A percentile compares a stretch with the other conserved stretches of the same genome.
These are phyloP conservation scores for Stegodyphus dumicola DNA, from an alignment of 1,140 invertebrate species.

Conservation along the genomic window DNA sequence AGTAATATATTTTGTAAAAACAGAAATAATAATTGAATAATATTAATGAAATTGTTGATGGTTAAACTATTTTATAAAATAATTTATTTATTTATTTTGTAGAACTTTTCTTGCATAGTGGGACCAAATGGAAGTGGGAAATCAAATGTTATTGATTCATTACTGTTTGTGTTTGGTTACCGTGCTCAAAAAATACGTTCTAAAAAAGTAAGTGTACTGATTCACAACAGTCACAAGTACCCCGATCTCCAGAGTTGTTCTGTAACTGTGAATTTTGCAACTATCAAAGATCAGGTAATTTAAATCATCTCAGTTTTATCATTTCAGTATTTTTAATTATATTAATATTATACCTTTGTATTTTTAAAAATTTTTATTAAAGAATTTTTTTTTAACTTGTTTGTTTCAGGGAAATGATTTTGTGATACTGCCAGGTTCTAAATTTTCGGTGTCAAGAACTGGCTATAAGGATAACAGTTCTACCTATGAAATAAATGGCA, in stretches of 20 bases:
- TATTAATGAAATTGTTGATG: neutral
- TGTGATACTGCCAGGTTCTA: constrained; percentile 80
- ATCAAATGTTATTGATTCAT: constrained; percentile 98
- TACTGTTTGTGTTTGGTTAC: constrained; percentile 99
- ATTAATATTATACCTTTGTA: neutral
- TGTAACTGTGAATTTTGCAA: constrained; percentile 92
- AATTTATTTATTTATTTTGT: constrained; percentile 34
- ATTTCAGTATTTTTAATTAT: neutral
- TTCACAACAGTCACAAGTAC: constrained; percentile 91
- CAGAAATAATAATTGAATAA: neutral
- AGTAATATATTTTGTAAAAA: neutral
- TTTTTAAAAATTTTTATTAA: neutral
- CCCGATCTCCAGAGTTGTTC: constrained; percentile 83
- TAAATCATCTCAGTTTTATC: neutral
- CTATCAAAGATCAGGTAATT: constrained; percentile 80
- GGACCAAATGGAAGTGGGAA: constrained; percentile 99
- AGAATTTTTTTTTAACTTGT: neutral
- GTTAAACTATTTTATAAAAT: neutral
- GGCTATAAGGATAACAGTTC: constrained; percentile 92
- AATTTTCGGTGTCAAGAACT: constrained; percentile 87
- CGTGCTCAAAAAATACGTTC: constrained; percentile 94
- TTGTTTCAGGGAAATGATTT: constrained; percentile 72
- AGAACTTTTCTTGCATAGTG: constrained; percentile 96
- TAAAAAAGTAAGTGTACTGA: constrained; percentile 93
- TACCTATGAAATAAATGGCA: constrained; percentile 84